Conservation (phyloP, 2,797 vertebrate genomes). For the Mus spretus region DNA sequence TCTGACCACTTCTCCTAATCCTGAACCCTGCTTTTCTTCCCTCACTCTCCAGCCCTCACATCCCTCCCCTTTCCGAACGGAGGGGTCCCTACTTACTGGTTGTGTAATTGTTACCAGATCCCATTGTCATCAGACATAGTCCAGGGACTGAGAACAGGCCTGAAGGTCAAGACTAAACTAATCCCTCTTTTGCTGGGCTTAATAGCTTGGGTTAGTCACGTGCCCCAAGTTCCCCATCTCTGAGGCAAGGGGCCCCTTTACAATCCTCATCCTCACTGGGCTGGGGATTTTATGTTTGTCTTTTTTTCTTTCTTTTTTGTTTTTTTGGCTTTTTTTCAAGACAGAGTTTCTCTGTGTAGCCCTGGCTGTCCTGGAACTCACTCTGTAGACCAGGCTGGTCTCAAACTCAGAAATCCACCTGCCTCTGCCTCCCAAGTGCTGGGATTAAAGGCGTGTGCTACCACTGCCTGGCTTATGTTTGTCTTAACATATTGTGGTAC, state of each 20-base stretch:
- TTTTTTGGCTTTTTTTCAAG: no score
- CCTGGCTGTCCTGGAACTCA: no score
- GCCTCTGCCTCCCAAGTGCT: no score
- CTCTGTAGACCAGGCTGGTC: no score
- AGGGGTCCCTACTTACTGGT: neutral
- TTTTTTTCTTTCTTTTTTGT: neutral
- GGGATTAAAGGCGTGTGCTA: no score
- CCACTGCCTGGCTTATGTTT: neutral
- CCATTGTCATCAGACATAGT: fast-evolving
- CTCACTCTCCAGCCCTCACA: neutral
- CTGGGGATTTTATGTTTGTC: neutral
- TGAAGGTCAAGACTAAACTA: conserved; percentile 2
- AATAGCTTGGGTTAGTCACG: conserved; percentile 27
- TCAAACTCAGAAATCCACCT: no score
- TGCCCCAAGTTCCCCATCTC: conserved; percentile 70
- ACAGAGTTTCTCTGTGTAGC: no score
- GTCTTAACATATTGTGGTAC: neutral
- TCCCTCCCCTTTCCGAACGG: neutral
- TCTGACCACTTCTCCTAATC: neutral
- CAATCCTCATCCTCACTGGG: neutral
- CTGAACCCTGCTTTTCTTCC: fast-evolving
- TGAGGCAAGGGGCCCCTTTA: neutral
- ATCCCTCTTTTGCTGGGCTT: neutral
- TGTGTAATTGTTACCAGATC: fast-evolving
- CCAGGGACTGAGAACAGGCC: neutral